These are phyloP conservation scores for Drosophila hamatofila DNA, from an alignment of 2,888 invertebrate species.

Conservation along the genomic window DNA sequence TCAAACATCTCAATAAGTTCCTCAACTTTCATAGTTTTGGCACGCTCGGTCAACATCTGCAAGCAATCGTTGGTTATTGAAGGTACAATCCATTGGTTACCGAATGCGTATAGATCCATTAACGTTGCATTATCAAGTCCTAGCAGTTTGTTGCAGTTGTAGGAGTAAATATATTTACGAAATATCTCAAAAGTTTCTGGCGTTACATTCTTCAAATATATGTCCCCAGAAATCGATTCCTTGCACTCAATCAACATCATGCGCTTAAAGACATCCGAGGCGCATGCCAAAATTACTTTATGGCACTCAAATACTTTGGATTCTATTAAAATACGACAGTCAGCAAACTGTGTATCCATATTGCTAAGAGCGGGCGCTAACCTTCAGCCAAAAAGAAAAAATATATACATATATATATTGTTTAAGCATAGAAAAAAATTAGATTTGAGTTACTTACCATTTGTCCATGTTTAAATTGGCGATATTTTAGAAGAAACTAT, in stretches of 20 bases:
- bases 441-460: background rate
- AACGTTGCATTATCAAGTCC: conserved; percentile 6
- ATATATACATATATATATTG: too few species aligned
- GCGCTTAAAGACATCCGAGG: conserved; percentile 34
- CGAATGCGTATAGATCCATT: conserved; percentile 13
- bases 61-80: conserved; percentile 10
- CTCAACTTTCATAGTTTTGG: background rate
- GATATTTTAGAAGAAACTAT: too few species aligned
- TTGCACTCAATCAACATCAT: conserved; percentile 18
- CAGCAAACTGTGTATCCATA: conserved; percentile 22
- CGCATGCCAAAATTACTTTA: conserved; percentile 33
- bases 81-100: conserved; percentile 33
- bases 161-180: conserved; percentile 24
- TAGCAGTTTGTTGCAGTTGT: background rate
- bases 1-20: conserved; percentile 10
- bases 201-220: conserved; percentile 16
- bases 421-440: background rate
- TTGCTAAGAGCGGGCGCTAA: conserved; percentile 8
- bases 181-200: conserved; percentile 34
- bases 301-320: conserved; percentile 23
- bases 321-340: conserved; percentile 27
- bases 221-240: conserved; percentile 25
- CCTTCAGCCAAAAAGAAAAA: conserved; percentile 13
- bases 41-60: background rate
- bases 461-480: conserved; percentile 3